A percentile compares a stretch with the other conserved stretches of the same genome.
These are phyloP conservation scores for Peribatodes rhomboidaria DNA, from an alignment of 2,888 invertebrate genomes.

Conservation along the genomic window DNA sequence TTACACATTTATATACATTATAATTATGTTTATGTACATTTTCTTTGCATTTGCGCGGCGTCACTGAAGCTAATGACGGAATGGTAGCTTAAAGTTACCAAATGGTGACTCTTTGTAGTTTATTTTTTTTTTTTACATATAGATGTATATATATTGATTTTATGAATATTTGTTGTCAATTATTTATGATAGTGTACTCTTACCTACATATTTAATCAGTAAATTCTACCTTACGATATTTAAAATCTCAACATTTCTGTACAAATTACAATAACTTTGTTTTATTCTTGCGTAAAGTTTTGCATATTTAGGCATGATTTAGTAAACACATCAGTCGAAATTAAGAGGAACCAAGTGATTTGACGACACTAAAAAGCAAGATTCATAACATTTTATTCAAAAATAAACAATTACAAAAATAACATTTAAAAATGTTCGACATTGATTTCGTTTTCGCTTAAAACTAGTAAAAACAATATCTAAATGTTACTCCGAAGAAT, in stretches of 20 bases:
- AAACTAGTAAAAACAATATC: slow-evolving; percentile 51
- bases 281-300: background rate
- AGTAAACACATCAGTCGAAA: slow-evolving; percentile 19
- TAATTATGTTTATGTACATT: no score
- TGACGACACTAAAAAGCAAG: slow-evolving; percentile 24
- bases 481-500: slow-evolving; percentile 37
- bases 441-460: slow-evolving; percentile 56
- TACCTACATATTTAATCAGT: slow-evolving; percentile 8
- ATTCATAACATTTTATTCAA: slow-evolving; percentile 37
- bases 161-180: background rate
- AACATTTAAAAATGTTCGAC: slow-evolving; percentile 56
- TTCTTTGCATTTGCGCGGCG: no score
- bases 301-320: slow-evolving; percentile 13
- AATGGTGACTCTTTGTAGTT: no score
- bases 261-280: slow-evolving; percentile 27
- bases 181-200: background rate
- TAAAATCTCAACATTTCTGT: slow-evolving; percentile 30
- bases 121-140: no score
- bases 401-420: slow-evolving; percentile 50
- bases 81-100: no score
- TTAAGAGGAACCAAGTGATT: slow-evolving; percentile 29
- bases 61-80: no score
- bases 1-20: no score
- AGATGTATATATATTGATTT: no score
- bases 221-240: slow-evolving; percentile 23